Evolutionary conservation across 2,797 vertebrate genomes (phyloP).

Genomic region (Chanos chanos): DNA sequence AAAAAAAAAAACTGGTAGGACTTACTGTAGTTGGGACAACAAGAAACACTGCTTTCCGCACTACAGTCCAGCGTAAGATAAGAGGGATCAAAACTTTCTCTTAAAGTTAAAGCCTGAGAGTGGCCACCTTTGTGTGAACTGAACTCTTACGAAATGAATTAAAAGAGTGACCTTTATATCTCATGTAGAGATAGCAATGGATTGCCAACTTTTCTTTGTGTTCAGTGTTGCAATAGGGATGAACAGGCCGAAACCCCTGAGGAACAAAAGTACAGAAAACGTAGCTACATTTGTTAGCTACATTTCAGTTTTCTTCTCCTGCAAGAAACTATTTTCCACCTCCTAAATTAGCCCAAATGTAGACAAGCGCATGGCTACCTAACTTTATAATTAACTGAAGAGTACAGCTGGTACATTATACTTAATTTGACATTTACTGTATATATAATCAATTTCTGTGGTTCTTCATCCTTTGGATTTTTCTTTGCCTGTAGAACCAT

Average conservation of each 20-base stretch:
- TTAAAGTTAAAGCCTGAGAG: background rate
- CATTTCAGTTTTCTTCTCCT: too few species aligned
- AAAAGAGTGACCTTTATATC: background rate
- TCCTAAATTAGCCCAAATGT: too few species aligned
- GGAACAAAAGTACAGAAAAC: background rate
- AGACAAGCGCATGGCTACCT: too few species aligned
- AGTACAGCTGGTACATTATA: too few species aligned
- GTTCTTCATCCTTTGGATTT: too few species aligned
- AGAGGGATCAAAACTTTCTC: slow-evolving; percentile 7
- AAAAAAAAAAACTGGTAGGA: too few species aligned
- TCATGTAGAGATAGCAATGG: slow-evolving; percentile 8
- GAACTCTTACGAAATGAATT: slow-evolving; percentile 6
- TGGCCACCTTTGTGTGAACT: slow-evolving; percentile 27
- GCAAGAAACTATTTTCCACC: too few species aligned
- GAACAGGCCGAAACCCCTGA: background rate
- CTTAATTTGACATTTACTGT: too few species aligned
- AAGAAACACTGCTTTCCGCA: background rate
- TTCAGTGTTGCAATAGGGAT: background rate
- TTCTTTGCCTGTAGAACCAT: too few species aligned
- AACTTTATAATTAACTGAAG: too few species aligned
- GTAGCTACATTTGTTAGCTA: too few species aligned
- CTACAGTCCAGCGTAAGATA: slow-evolving; percentile 6
- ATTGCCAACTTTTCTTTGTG: background rate
- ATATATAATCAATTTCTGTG: too few species aligned
- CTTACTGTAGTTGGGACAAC: slow-evolving; percentile 19